Evolutionary conservation across 2,888 invertebrate species (phyloP).

Genomic region (Melinaea menophilus): DNA sequence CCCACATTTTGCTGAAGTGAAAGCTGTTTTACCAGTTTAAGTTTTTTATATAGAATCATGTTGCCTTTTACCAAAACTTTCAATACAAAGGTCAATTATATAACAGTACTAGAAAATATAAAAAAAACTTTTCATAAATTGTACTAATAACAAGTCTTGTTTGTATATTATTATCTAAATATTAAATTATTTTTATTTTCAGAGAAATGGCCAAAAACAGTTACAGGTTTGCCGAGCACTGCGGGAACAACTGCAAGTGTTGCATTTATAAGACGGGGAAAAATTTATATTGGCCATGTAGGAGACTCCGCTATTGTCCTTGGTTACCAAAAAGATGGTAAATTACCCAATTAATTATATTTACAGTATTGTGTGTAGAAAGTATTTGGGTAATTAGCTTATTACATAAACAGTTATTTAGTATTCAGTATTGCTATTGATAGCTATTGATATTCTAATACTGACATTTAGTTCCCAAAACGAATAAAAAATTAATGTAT

Average conservation of each 20-base stretch:
- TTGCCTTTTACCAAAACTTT: slow-evolving; percentile 52
- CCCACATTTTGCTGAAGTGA: slow-evolving; percentile 61
- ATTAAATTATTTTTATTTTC: slow-evolving; percentile 36
- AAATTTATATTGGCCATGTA: slow-evolving; percentile 98
- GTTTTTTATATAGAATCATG: slow-evolving; percentile 51
- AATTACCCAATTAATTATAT: slow-evolving; percentile 29
- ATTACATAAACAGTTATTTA: background rate
- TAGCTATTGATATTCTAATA: background rate
- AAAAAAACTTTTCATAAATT: background rate
- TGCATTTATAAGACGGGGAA: slow-evolving; percentile 94
- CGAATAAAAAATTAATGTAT: no score
- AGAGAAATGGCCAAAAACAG: slow-evolving; percentile 98
- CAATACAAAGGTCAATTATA: slow-evolving; percentile 43
- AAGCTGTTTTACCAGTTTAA: slow-evolving; percentile 69
- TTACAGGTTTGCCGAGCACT: slow-evolving; percentile 95
- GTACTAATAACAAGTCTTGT: background rate
- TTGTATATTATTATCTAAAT: slow-evolving; percentile 1
- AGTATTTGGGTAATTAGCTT: background rate
- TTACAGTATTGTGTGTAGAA: background rate
- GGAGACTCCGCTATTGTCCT: slow-evolving; percentile 98
- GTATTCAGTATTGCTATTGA: background rate
- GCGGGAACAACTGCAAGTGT: slow-evolving; percentile 98
- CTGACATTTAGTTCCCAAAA: no score
- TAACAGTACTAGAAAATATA: slow-evolving; percentile 7
- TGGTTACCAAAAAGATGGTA: slow-evolving; percentile 86